These are phyloP conservation scores for Eurois occulta DNA, from an alignment of 2,888 invertebrate genomes.

Conservation along the genomic window DNA sequence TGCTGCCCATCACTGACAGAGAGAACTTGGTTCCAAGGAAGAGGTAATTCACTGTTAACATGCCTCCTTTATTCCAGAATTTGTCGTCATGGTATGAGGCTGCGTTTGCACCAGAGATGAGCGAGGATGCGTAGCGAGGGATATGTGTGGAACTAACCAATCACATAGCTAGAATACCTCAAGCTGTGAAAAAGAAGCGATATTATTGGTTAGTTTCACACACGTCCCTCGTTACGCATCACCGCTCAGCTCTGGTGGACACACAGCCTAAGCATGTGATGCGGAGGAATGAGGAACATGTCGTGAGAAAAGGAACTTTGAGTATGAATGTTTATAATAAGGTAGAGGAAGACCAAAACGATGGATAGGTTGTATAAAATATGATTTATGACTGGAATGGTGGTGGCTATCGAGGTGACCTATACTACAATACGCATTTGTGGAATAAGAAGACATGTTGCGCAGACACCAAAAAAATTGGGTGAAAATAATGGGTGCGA, in stretches of 20 bases:
- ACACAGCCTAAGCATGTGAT: too few relatives aligned
- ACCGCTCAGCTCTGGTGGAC: too few relatives aligned
- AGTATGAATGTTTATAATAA: background rate
- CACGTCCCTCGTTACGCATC: too few relatives aligned
- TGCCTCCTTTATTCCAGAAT: background rate
- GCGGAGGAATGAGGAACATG: background rate
- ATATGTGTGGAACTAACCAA: too few relatives aligned
- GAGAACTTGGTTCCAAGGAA: constrained; percentile 88
- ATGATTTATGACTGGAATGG: background rate
- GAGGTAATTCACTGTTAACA: constrained; percentile 69
- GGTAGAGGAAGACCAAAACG: background rate
- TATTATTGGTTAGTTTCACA: too few relatives aligned
- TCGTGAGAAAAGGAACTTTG: background rate
- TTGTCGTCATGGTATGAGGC: too few relatives aligned
- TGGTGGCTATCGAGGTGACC: too few relatives aligned
- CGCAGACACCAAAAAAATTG: background rate
- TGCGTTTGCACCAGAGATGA: too few relatives aligned
- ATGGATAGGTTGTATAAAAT: background rate
- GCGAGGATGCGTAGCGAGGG: too few relatives aligned
- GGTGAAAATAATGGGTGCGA: background rate
- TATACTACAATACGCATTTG: background rate
- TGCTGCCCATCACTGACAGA: constrained; percentile 87
- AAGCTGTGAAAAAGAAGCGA: too few relatives aligned
- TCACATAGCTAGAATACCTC: too few relatives aligned
- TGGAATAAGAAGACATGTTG: background rate